Evolutionary conservation across 2,797 vertebrate genomes (phyloP).

Genomic region (Xerus rutilus): DNA sequence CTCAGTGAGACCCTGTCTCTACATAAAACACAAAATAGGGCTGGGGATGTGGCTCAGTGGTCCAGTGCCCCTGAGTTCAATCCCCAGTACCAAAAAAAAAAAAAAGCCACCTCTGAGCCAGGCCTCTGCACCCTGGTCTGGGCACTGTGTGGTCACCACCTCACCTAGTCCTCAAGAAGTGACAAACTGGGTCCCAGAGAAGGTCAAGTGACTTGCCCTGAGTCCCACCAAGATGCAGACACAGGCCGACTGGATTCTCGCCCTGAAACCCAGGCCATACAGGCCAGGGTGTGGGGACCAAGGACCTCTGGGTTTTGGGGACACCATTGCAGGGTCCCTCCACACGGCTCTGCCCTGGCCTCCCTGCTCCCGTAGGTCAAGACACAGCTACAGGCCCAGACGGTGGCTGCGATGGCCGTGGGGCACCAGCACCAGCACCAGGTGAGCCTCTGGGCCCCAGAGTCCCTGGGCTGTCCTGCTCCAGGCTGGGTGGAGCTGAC

Average conservation of each 20-base stretch:
- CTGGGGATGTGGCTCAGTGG: too few relatives aligned
- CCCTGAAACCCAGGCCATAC: accelerated
- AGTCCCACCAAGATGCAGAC: background rate
- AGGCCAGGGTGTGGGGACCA: background rate
- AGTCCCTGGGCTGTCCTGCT: background rate
- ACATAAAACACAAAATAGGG: too few relatives aligned
- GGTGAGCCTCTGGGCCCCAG: slow-evolving; percentile 87
- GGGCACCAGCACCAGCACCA: slow-evolving; percentile 97
- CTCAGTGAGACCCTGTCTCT: too few relatives aligned
- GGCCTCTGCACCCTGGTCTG: accelerated
- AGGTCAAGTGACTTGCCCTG: background rate
- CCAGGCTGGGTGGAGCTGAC: background rate
- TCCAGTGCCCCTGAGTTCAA: too few relatives aligned
- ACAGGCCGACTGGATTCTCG: background rate
- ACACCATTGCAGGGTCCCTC: background rate
- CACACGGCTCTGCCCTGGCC: background rate
- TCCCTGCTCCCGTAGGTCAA: slow-evolving; percentile 90
- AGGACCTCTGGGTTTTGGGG: background rate
- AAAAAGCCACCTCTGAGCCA: too few relatives aligned
- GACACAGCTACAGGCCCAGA: slow-evolving; percentile 96
- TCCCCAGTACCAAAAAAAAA: too few relatives aligned
- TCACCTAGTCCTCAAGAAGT: background rate
- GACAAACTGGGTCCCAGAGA: background rate
- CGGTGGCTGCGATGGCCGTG: slow-evolving; percentile 91
- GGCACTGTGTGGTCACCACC: accelerated